Base-by-base conservation (phyloP, 2,113 vertebrate species). In the Columba livia region DNA sequence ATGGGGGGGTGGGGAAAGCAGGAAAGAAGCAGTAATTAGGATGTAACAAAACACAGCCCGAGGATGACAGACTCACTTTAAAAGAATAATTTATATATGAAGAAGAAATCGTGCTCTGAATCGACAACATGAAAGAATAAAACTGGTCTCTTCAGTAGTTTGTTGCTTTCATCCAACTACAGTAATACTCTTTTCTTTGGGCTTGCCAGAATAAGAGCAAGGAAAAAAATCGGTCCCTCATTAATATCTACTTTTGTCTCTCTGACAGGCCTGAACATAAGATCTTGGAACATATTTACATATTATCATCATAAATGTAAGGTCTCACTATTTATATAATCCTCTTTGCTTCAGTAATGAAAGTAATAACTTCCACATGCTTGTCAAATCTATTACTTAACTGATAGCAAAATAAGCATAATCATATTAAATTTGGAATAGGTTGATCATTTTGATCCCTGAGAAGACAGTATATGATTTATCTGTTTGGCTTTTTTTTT, bases 221-320 rank as follows among this genome's bases (percentile, higher is more conserved):
- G 56, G 6, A 32, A 91, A 74, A 91, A 90, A 72, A 25, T 14
- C 56, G 19, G 24, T 71, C 32, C 9, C 14, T 91, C 58, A 54
- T 94, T 90, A 90, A 6, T 67, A 83, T 53, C 25, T 89, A 28
- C 90, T 93, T 90, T 95, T 69, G 90, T 92, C 67, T 94, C 64
- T 88, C 56, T 93, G 88, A 73, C 72, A 94, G 23, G 26, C 48
- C 71, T 90, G 62, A 42, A 53, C 5, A 29, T 71, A 74, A 86
- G 34, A n/a, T 61, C 78, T 72, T 88, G 47, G 36, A 85, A 85
- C 64, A 5, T 34, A 78, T 93, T 93, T 86, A 67, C 57, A 57
- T 65, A 48, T 47, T 56, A 83, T 32, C 24, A 69, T 81, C 75
- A 48, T 71, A 58, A 86, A 31, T 36, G 38, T 14, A 84, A 79